phyloP scores from a whole-genome alignment of 2,888 invertebrate species.

The Corbicula japonica region DNA sequence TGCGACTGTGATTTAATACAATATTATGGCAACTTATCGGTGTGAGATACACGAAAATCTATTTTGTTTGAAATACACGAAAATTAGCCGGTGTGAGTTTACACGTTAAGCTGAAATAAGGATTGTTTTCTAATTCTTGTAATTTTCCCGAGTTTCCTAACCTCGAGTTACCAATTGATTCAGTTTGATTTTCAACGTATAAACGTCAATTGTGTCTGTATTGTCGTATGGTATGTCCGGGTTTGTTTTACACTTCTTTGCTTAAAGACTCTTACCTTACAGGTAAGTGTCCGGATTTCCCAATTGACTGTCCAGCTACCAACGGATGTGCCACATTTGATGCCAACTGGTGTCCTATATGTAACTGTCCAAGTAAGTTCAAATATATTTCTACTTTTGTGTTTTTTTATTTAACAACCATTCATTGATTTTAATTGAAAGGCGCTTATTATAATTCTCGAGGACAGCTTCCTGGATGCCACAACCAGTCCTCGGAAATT shows the following conservation, averaged over 20 bases:
- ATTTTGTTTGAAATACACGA: too few relatives aligned
- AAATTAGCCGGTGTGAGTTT: too few relatives aligned
- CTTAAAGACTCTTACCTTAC: neutral
- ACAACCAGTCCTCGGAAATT: too few relatives aligned
- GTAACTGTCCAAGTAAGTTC: constrained; percentile 59
- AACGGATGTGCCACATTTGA: constrained; percentile 50
- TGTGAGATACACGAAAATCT: too few relatives aligned
- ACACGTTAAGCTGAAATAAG: neutral
- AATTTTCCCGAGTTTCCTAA: neutral
- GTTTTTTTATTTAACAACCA: too few relatives aligned
- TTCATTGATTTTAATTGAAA: too few relatives aligned
- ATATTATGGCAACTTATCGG: too few relatives aligned
- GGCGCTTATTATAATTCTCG: too few relatives aligned
- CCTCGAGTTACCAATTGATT: neutral
- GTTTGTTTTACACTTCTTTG: neutral
- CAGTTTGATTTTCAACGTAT: too few relatives aligned
- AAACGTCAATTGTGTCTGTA: neutral
- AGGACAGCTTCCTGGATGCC: too few relatives aligned
- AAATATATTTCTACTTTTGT: too few relatives aligned
- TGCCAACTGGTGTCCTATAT: constrained; percentile 55
- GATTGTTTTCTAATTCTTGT: neutral
- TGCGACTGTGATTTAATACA: too few relatives aligned
- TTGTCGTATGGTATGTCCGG: neutral
- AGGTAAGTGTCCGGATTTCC: constrained; percentile 61
- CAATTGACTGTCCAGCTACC: constrained; percentile 48